Evolutionary conservation across 2,888 invertebrate genomes (phyloP).

Genomic region (Barypeithes pellucidus): DNA sequence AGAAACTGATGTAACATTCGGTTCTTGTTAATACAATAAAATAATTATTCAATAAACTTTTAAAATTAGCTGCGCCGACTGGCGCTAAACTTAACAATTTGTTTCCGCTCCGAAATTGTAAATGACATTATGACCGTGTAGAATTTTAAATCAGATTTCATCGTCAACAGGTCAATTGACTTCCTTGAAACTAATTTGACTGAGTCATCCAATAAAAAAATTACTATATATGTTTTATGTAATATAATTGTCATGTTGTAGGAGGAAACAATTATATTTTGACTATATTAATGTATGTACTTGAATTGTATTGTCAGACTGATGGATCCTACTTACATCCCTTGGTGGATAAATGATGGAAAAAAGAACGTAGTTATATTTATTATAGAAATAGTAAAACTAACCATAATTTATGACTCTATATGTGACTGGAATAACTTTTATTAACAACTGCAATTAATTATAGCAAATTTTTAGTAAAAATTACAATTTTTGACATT

Average conservation of each 20-base stretch:
- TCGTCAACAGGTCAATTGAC: slow-evolving; percentile 36
- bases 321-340: no score
- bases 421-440: no score
- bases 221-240: slow-evolving; percentile 19
- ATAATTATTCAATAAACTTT: slow-evolving; percentile 13
- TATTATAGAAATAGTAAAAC: no score
- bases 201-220: slow-evolving; percentile 29
- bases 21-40: not conserved
- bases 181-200: slow-evolving; percentile 35
- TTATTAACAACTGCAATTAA: no score
- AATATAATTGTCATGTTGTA: not conserved
- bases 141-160: slow-evolving; percentile 28
- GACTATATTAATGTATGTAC: no score
- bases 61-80: slow-evolving; percentile 1
- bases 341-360: no score
- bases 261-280: not conserved
- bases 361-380: no score
- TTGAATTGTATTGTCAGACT: no score
- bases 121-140: slow-evolving; percentile 25
- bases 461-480: no score
- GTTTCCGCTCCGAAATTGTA: slow-evolving; percentile 39
- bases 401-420: no score
- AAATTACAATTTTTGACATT: no score
- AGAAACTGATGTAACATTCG: not conserved
- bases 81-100: slow-evolving; percentile 45